Evolutionary conservation across 2,797 vertebrate species (phyloP).

Genomic region (Sebastes flavidus): DNA sequence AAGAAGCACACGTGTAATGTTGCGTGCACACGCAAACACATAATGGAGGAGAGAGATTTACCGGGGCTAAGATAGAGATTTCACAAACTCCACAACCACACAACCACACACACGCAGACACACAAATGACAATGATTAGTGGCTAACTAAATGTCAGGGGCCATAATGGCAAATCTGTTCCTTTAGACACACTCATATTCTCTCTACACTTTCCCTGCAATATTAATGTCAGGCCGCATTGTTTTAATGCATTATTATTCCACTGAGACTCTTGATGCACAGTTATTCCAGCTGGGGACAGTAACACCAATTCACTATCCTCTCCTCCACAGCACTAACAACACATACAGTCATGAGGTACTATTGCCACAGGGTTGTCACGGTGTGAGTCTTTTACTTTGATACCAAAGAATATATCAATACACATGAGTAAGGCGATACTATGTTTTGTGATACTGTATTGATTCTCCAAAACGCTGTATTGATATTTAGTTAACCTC

Average conservation of each 20-base stretch:
- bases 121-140: constrained; percentile 65
- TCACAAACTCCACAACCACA: constrained; percentile 11
- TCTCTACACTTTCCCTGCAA: constrained; percentile 32
- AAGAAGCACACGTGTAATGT: not conserved
- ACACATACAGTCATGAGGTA: not conserved
- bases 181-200: constrained; percentile 63
- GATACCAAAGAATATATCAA: not conserved
- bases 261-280: constrained; percentile 17
- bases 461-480: too few species aligned
- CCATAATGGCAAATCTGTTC: constrained; percentile 70
- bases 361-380: not conserved
- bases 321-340: constrained; percentile 8
- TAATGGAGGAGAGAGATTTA: constrained; percentile 18
- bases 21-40: constrained; percentile 35
- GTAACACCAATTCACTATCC: constrained; percentile 9
- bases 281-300: constrained; percentile 10
- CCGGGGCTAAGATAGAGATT: constrained; percentile 8
- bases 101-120: constrained; percentile 22
- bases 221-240: constrained; percentile 34
- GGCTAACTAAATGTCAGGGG: constrained; percentile 73
- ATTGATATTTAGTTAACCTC: too few species aligned
- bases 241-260: constrained; percentile 55
- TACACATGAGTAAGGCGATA: too few species aligned
- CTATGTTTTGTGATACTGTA: too few species aligned
- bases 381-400: not conserved